These are phyloP conservation scores for Stegostoma tigrinum DNA, from an alignment of 2,113 vertebrate genomes.

Conservation along the genomic window DNA sequence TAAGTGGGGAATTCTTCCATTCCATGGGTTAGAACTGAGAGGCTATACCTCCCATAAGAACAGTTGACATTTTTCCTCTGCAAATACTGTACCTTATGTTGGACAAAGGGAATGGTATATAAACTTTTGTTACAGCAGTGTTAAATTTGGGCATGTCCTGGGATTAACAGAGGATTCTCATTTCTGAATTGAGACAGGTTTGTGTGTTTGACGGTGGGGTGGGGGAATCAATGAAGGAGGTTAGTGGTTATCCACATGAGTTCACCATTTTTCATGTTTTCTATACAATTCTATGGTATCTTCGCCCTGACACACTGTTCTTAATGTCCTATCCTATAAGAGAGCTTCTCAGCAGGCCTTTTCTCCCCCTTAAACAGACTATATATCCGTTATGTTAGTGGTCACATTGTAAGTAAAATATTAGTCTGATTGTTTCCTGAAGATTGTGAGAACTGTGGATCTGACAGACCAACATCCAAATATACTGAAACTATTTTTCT, in stretches of 20 bases:
- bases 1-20: too few species aligned
- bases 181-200: not conserved
- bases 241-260: not conserved
- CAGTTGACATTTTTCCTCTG: not conserved
- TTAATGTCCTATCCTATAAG: not conserved
- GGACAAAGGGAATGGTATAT: not conserved
- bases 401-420: not conserved
- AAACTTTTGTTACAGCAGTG: not conserved
- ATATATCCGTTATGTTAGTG: not conserved
- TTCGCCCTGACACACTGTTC: too few species aligned
- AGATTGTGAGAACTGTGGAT: not conserved
- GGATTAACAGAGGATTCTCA: not conserved
- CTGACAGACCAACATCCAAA: not conserved
- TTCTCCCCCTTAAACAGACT: too few species aligned
- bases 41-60: not conserved
- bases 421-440: not conserved
- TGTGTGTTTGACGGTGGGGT: not conserved
- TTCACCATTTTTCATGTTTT: not conserved
- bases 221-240: not conserved
- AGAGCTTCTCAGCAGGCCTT: too few species aligned
- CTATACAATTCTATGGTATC: not conserved
- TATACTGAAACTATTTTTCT: not conserved
- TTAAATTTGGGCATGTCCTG: not conserved
- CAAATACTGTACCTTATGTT: not conserved
- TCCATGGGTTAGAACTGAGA: too few species aligned